phyloP scores from a whole-genome alignment of 1,140 invertebrate genomes.

The Anadara kagoshimensis region DNA sequence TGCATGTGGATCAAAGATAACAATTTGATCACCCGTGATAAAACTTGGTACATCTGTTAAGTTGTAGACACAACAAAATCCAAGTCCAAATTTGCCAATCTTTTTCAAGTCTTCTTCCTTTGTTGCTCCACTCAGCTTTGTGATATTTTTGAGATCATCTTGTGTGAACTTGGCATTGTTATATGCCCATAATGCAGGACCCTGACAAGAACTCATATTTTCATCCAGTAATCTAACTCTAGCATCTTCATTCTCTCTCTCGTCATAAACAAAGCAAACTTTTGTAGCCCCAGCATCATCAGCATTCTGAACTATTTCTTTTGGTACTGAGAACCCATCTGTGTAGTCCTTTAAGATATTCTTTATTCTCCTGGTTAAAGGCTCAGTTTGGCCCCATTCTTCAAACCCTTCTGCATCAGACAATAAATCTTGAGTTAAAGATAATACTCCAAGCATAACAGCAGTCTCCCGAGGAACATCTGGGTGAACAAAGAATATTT shows the following conservation, averaged over 20 bases:
- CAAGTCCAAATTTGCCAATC: constrained; percentile 68
- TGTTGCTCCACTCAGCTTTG: constrained; percentile 60
- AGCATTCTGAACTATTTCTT: constrained; percentile 74
- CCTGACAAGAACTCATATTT: constrained; percentile 58
- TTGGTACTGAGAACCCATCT: constrained; percentile 62
- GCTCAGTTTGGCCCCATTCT: constrained; percentile 62
- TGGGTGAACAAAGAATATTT: constrained; percentile 49
- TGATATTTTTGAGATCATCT: constrained; percentile 60
- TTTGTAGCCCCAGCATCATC: constrained; percentile 68
- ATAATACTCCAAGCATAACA: constrained; percentile 50
- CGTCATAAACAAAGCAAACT: constrained; percentile 65
- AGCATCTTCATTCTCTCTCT: constrained; percentile 53
- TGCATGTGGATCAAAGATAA: constrained; percentile 71
- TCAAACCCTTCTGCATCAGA: constrained; percentile 48
- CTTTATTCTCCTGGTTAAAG: constrained; percentile 54
- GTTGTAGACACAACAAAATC: constrained; percentile 70
- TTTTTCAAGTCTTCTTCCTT: constrained; percentile 58
- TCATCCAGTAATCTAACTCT: constrained; percentile 55
- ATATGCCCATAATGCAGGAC: constrained; percentile 62
- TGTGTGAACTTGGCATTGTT: constrained; percentile 62
- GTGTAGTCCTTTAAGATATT: constrained; percentile 56
- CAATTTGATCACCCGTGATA: constrained; percentile 59
- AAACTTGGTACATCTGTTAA: constrained; percentile 70
- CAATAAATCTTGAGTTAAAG: constrained; percentile 50
- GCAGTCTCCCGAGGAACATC: constrained; percentile 46